These are phyloP conservation scores for Gallinago undulata DNA, from an alignment of 2,113 vertebrate species.

Conservation along the genomic window DNA sequence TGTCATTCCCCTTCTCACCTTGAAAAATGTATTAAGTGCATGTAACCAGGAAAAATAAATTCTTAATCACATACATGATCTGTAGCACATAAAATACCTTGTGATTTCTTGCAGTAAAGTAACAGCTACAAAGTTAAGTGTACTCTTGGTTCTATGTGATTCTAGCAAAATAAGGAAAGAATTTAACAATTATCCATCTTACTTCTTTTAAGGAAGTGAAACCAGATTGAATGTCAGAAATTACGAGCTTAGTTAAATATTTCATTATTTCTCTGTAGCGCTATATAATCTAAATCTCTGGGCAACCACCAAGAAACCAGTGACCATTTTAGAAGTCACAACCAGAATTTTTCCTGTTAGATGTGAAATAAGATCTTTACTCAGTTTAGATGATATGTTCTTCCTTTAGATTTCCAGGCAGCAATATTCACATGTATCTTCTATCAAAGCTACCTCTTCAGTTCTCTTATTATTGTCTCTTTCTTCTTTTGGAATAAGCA, in stretches of 20 bases:
- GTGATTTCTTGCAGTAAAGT: not conserved
- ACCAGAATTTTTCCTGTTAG: not conserved
- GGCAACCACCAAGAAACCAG: not conserved
- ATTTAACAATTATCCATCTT: not conserved
- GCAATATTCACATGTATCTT: not conserved
- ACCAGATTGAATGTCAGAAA: not conserved
- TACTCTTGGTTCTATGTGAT: not conserved
- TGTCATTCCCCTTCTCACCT: not conserved
- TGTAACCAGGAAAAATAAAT: not conserved
- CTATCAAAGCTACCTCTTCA: not conserved
- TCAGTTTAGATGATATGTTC: not conserved
- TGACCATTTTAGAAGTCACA: not conserved
- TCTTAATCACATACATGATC: not conserved
- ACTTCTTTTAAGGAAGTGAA: not conserved
- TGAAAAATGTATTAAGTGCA: not conserved
- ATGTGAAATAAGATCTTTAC: not conserved
- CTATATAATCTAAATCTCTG: not conserved
- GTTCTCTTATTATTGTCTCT: not conserved
- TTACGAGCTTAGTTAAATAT: not conserved
- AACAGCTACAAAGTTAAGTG: not conserved
- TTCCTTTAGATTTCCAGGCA: not conserved
- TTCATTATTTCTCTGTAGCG: not conserved
- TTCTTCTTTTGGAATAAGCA: not conserved
- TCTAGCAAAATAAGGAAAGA: not conserved
- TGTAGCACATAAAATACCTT: not conserved